Base-by-base conservation (phyloP, 2,797 vertebrate species). In the Aselliscus stoliczkanus region DNA sequence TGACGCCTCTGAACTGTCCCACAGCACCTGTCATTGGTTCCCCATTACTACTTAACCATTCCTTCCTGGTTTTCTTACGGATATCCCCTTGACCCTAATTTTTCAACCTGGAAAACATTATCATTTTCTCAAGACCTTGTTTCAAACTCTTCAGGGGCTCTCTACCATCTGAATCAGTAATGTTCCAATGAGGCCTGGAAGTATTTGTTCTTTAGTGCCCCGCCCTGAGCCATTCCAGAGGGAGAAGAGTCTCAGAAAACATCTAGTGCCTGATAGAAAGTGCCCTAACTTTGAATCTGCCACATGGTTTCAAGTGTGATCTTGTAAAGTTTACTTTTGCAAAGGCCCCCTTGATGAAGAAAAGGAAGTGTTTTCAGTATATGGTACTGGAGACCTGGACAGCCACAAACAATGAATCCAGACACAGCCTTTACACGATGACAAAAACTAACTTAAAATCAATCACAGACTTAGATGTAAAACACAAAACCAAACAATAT, bases 31-130 rank as follows among this genome's bases (percentile, higher is more conserved):
- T 27, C 12, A 18, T 42, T 15, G 47, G 47, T 69, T 12, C 34
- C 34, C 25, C 1, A 23, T 13, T 9, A 11, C 0, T 8, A 31
- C 37, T 44, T 8, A 1, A 1, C 29, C 34, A 15, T 34, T 15
- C 12, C 34, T 1, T 14, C 14, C 37, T 31, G 20, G 15, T 6
- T 56, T 50, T 34, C 60, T 17, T 52, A 15, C 7, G 4, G 31
- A 29, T 37, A 44, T 88, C 42, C 11, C 29, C 7, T 10, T 12
- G 10, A 21, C 12, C 14, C 5, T 72, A 50, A 14, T 7, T 18
- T 50, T 34, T 60, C 37, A 37, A 15, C 23, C 44, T 64, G 18
- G 65, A 54, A 34, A 52, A 65, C 27, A 37, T 29, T 21, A 34
- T 39, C 27, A 7, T 7, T 6, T 62, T 80, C n/a, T 25, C 25